Conservation (phyloP, 2,888 invertebrate genomes). For the Brachypterus glaber region DNA sequence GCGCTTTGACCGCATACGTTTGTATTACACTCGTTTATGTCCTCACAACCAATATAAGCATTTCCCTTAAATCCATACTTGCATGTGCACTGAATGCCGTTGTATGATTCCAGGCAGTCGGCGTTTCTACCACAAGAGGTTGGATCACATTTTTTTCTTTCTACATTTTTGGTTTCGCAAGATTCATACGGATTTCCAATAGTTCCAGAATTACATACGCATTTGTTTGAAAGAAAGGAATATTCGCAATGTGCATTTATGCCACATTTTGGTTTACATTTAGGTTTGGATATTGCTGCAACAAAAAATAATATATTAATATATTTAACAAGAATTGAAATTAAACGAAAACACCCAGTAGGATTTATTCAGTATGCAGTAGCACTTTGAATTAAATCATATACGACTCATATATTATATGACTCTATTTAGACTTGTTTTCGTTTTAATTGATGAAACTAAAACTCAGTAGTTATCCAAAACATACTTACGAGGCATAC, state of each 20-base stretch:
- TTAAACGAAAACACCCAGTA: too few species aligned
- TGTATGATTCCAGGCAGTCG: constrained; percentile 65
- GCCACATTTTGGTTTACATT: constrained; percentile 72
- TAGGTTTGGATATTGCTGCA: constrained; percentile 65
- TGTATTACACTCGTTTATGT: constrained; percentile 72
- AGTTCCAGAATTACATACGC: constrained; percentile 75
- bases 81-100: constrained; percentile 72
- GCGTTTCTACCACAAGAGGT: constrained; percentile 70
- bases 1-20: constrained; percentile 78
- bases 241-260: constrained; percentile 82
- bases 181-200: constrained; percentile 81
- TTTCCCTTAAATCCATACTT: constrained; percentile 78
- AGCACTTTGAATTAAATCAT: too few species aligned
- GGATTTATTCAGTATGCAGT: too few species aligned
- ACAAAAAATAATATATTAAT: constrained; percentile 27
- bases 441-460: too few species aligned
- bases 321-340: too few species aligned
- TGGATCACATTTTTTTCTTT: constrained; percentile 60
- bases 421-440: too few species aligned
- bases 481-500: constrained; percentile 76
- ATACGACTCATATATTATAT: too few species aligned
- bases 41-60: constrained; percentile 71
- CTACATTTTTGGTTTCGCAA: constrained; percentile 57
- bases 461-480: too few species aligned
- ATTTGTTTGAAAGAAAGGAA: constrained; percentile 59